phyloP scores from a whole-genome alignment of 2,797 vertebrate species.

The Macropodus opercularis region DNA sequence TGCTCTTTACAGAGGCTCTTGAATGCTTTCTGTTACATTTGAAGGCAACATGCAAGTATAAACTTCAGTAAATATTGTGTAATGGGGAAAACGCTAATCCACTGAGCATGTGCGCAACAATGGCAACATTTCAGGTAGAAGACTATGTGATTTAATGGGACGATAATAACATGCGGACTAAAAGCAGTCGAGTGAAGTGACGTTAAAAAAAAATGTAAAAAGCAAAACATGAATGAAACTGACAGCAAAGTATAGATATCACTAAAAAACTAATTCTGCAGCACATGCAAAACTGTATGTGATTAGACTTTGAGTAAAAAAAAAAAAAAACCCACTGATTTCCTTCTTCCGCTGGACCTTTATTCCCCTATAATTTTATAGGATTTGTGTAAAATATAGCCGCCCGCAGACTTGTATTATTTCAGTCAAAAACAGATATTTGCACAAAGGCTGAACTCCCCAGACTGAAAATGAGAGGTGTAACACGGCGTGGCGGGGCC shows the following conservation, averaged over 20 bases:
- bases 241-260: too few species aligned
- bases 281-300: too few species aligned
- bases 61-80: constrained; percentile 16
- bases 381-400: constrained; percentile 77
- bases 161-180: neutral
- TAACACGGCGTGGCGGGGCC: constrained; percentile 62
- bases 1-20: constrained; percentile 51
- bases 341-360: constrained; percentile 55
- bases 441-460: constrained; percentile 65
- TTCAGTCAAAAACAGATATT: constrained; percentile 78
- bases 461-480: constrained; percentile 79
- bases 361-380: constrained; percentile 68
- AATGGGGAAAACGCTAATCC: neutral
- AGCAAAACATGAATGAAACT: too few species aligned
- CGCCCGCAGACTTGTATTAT: constrained; percentile 65
- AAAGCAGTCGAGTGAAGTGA: neutral
- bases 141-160: neutral
- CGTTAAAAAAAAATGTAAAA: neutral
- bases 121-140: neutral
- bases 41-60: constrained; percentile 12
- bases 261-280: too few species aligned
- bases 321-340: constrained; percentile 22
- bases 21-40: constrained; percentile 52
- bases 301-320: neutral
- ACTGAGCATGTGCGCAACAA: neutral